Evolutionary conservation across 2,113 vertebrate genomes (phyloP), one percentile per base, ranked within the genome.

Genomic region (Butorides virescens): DNA sequence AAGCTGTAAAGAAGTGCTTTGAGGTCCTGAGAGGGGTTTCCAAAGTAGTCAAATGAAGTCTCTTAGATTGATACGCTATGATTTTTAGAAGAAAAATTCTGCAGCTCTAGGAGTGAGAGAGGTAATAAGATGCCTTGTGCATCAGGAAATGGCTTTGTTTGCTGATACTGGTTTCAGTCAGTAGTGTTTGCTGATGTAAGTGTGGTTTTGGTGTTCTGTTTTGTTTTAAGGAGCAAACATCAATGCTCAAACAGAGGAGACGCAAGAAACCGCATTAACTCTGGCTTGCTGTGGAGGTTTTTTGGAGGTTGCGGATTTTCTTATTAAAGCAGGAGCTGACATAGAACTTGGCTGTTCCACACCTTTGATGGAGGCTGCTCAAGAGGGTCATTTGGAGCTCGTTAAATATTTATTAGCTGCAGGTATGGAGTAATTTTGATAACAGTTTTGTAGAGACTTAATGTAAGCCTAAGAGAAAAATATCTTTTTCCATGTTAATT

Each of bases 241-340:
- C 97, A 99, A 99, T 56, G 99, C 99, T 80, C 99, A 99, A 94
- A 99, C 99, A 36, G 99, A 99, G 97, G 99, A 99, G 97, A 99
- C 99, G 4, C 99, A 99, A 96, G 99, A 99, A 98, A 99, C 99
- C 0, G 99, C 99, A 9, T 95, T 99, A 83, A 99, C 99, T 73
- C 98, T 99, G 96, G 99, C 99, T 39, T 99, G 99, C 97, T 99
- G 99, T 50, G 99, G 99, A 92, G 99, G 99, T 13, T 99, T 99
- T 95, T 91, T 99, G 97, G 99, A 99, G 98, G 99, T 99, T 67
- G 99, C 99, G 0, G 99, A 99, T 96, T 99, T 99, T 77, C 99
- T 99, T 25, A 99, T 99, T 95, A 99, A 99, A 97, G 99, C 99
- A 13, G 99, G 99, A 83, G 99, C 99, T 44, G 99, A 99, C 97